Evolutionary conservation across 2,888 invertebrate genomes (phyloP).

Genomic region (Drosophila maculinotata): DNA sequence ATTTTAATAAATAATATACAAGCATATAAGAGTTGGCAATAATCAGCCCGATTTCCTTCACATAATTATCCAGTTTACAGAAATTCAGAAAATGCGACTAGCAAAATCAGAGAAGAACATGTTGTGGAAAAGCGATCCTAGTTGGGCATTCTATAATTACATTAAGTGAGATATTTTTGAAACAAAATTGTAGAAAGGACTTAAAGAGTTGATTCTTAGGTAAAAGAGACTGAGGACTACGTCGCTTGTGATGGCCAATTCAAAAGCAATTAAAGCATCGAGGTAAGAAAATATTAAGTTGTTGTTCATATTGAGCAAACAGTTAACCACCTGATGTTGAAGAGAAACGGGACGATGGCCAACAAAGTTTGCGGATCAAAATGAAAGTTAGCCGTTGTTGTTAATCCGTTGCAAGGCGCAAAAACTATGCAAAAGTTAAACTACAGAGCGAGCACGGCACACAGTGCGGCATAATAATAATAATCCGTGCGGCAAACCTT

Average conservation of each 20-base stretch:
- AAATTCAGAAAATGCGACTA: too few species aligned
- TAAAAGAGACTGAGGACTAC: too few species aligned
- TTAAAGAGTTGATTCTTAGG: too few species aligned
- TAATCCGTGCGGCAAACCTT: conserved; percentile 78
- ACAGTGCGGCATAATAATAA: conserved; percentile 71
- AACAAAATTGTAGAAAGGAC: too few species aligned
- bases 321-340: conserved; percentile 69
- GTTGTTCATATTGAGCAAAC: conserved; percentile 60
- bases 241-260: conserved; percentile 30
- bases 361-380: conserved; percentile 74
- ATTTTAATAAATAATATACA: too few species aligned
- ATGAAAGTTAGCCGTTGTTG: conserved; percentile 74
- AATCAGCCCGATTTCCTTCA: too few species aligned
- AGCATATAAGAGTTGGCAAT: background rate
- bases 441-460: conserved; percentile 30
- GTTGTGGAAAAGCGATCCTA: too few species aligned
- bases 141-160: too few species aligned
- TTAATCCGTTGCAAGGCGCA: conserved; percentile 77
- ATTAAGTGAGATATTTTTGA: too few species aligned
- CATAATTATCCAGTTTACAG: too few species aligned
- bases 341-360: conserved; percentile 14
- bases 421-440: conserved; percentile 76
- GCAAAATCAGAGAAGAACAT: too few species aligned
- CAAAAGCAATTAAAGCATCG: conserved; percentile 62
- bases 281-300: conserved; percentile 41